Base-by-base conservation (phyloP, 2,113 vertebrate species). In the Macroglossus sobrinus region DNA sequence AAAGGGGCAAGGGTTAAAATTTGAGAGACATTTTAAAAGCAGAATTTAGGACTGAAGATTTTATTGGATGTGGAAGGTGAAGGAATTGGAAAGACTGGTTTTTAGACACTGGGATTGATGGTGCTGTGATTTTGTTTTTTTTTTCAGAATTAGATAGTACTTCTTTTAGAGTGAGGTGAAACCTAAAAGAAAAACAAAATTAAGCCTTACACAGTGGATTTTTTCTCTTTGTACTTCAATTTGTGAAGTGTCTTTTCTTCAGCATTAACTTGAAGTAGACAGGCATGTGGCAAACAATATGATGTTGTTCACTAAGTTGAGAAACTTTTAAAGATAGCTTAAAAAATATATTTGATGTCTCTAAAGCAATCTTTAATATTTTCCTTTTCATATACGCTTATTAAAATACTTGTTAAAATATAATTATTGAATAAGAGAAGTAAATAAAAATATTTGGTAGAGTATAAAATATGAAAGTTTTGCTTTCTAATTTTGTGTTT, bases 371-470 rank as follows among this genome's bases (percentile, higher is more conserved):
- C 19, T 69, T 88, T 69, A 59, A 16, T 94, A 19, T 87, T 95
- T 95, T 61, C 35, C 53, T 76, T 72, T 92, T 80, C 28, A 43
- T 87, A 59, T 76, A 89, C 38, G 78, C 74, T 94, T 74, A 64
- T 64, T 59, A 80, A 95, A 97, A 93, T 93, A 28, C 16, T 59
- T 78, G 33, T 85, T 66, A 90, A 93, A 78, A 79, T 84, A 22
- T 45, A 89, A 69, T 53, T 89, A 24, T 53, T 82, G 12, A 53
- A 53, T 95, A 63, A 72, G 47, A 86, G 89, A 84, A 93, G 53
- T 45, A 78, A 86, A 33, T 84, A 93, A 80, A 94, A 78, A 68
- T 96, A 81, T 33, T 50, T 92, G 22, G 4, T 19, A 92, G 35
- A 82, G 9, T 76, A 38, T 80, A 18, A 78, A 50, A 74, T 87